These are phyloP conservation scores for Diachasmimorpha longicaudata DNA, from an alignment of 1,140 invertebrate genomes.

Conservation along the genomic window DNA sequence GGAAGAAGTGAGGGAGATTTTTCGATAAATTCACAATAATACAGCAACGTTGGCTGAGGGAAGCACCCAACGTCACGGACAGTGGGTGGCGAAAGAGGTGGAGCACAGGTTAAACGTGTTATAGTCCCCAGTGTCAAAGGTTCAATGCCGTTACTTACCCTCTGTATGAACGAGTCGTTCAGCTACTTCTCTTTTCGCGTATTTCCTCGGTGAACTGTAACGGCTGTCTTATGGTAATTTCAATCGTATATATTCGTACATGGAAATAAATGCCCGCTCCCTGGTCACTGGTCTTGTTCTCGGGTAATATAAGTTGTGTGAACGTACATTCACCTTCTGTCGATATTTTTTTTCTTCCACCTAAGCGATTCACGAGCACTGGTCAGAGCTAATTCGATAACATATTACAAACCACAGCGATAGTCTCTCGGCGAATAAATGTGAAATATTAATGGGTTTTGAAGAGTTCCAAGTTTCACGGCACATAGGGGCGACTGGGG, in stretches of 20 bases:
- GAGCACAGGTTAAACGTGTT: conserved; percentile 45
- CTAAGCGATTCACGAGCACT: neutral
- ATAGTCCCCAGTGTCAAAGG: conserved; percentile 45
- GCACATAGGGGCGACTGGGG: no score
- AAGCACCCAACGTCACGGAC: conserved; percentile 25
- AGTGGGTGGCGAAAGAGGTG: conserved; percentile 14
- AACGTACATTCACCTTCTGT: neutral
- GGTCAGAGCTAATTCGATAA: neutral
- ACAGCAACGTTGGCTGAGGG: conserved; percentile 30
- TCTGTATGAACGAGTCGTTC: conserved; percentile 14
- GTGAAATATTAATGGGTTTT: neutral
- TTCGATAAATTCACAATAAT: conserved; percentile 46
- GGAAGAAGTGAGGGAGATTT: conserved; percentile 23
- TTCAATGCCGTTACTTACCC: conserved; percentile 42
- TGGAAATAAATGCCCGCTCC: neutral
- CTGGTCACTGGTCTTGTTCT: neutral
- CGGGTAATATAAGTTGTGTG: neutral
- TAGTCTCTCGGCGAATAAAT: neutral
- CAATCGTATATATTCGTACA: conserved; percentile 32
- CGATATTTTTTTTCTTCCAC: neutral
- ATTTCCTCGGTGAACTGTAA: conserved; percentile 41
- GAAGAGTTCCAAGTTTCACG: neutral
- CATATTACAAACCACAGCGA: neutral
- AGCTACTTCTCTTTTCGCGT: conserved; percentile 10
- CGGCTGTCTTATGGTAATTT: conserved; percentile 48